Base-by-base conservation (phyloP, 1,140 invertebrate genomes). In the Psilanteris sp. region DNA sequence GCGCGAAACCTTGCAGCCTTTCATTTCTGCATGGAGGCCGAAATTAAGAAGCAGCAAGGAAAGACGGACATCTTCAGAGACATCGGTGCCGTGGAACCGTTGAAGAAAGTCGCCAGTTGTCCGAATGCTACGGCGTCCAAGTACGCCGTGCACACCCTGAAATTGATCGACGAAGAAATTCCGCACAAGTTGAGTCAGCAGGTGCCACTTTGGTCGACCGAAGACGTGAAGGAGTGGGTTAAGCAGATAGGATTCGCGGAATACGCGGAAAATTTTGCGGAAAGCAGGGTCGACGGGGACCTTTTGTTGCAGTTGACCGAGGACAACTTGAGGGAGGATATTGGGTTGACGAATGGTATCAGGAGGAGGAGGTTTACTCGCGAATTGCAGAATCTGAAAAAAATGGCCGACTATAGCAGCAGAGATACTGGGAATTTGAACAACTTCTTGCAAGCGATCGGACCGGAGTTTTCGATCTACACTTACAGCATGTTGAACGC, bases 21-120 rank as follows among this genome's bases (percentile, higher is more conserved):
- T 86, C 98, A 99, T 85, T 99, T 99, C 85, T 98, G 97, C 80
- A 98, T 99, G 96, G 98, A 99, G 87, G 98, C 98, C 1, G 96
- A 95, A 6, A 99, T 99, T 24, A 99, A 99, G 82, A 95, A 97
- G 78, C 94, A 96, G 77, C 98, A 99, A 87, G 96, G 96, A 7
- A 97, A 98, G 66, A 95, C 96, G 0, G 94, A 96, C 85, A 94
- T 98, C 78, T 99, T 99, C 83, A 91, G 93, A 44, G 96, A 97
- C 85, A 99, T 99, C 67, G 96, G 95, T 37, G 97, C 97, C 0
- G 95, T 99, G 39, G 96, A 98, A 76, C 95, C 97, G 0, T 89
- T 99, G 57, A 99, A 98, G 84, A 96, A 95, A 80, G 96, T 99
- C 0, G 98, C 98, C 3, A 97, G 96, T 83, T 98, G 97, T 86